phyloP scores from a whole-genome alignment of 2,113 vertebrate species.

The Dermatemys mawii region DNA sequence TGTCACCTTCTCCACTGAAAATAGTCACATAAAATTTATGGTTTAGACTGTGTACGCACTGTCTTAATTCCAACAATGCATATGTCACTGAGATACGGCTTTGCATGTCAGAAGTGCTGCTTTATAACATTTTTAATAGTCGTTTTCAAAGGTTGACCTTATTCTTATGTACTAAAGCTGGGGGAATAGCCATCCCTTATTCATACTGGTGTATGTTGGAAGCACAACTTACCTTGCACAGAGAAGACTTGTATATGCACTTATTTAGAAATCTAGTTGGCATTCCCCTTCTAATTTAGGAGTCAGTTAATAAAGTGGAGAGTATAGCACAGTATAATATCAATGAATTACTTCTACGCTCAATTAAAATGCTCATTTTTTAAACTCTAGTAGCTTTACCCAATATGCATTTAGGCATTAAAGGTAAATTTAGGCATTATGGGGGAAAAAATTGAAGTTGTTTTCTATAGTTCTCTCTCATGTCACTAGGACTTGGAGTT shows the following conservation, averaged over 20 bases:
- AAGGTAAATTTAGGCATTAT: not conserved
- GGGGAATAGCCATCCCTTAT: not conserved
- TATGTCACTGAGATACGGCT: not conserved
- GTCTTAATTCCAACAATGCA: not conserved
- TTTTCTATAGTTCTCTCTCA: not conserved
- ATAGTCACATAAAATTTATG: conserved; percentile 1
- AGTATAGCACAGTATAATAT: not conserved
- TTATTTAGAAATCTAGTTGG: not conserved
- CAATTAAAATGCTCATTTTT: not conserved
- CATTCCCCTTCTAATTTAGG: not conserved
- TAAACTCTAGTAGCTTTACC: not conserved
- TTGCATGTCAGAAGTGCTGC: conserved; percentile 14
- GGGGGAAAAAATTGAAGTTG: not conserved
- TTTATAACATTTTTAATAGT: not conserved
- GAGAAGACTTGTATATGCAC: not conserved
- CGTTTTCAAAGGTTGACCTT: conserved; percentile 17
- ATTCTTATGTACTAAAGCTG: not conserved
- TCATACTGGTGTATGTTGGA: not conserved
- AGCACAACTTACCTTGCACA: not conserved
- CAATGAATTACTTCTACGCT: not conserved
- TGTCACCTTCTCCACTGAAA: conserved; percentile 19
- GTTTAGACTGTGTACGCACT: not conserved
- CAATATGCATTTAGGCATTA: not conserved
- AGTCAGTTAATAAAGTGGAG: not conserved
- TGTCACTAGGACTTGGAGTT: not conserved